Conservation (phyloP, 2,113 vertebrate species). For the Hydropotes inermis region DNA sequence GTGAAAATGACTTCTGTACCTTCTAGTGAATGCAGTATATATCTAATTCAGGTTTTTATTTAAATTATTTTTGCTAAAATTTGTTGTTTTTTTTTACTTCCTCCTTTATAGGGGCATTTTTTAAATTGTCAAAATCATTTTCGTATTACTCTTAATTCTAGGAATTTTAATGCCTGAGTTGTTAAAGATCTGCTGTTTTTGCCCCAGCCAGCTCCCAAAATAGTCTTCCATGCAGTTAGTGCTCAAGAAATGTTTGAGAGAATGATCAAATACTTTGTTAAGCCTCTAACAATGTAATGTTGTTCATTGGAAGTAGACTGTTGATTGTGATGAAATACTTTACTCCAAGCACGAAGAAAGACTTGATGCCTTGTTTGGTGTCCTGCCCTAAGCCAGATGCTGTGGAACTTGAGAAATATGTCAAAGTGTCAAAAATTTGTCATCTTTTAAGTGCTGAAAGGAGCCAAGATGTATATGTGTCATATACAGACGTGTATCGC, state of each 20-base stretch:
- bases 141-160: not conserved
- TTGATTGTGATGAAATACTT: not conserved
- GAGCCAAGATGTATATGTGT: not conserved
- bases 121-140: not conserved
- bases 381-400: not conserved
- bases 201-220: not conserved
- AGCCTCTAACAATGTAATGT: not conserved
- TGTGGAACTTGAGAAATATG: not conserved
- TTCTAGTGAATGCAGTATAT: not conserved
- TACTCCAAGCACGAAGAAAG: not conserved
- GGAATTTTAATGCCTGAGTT: not conserved
- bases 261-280: not conserved
- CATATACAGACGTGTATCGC: not conserved
- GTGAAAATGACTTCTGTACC: not conserved
- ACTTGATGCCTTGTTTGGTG: not conserved
- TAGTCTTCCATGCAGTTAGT: not conserved
- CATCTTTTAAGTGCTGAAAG: not conserved
- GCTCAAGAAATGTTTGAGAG: not conserved
- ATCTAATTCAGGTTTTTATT: slow-evolving; percentile 15
- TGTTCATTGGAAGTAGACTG: not conserved
- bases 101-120: not conserved
- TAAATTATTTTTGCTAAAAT: not conserved
- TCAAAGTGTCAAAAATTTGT: not conserved
- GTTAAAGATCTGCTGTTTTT: not conserved
- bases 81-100: slow-evolving; percentile 10